phyloP scores from a whole-genome alignment of 1,140 invertebrate species.

The Aphidius ervi region DNA sequence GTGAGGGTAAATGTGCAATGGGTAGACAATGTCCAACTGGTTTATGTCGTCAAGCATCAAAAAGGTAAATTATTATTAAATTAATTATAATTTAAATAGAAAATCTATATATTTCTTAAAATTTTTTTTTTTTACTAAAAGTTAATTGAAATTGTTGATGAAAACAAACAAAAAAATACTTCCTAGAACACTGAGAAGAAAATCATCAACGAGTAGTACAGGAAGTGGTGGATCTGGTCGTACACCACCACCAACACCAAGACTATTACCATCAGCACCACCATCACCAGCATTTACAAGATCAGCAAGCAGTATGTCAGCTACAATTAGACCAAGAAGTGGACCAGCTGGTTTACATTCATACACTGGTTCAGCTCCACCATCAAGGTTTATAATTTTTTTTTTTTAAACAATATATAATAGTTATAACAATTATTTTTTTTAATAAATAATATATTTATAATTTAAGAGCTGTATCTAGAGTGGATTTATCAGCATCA shows the following conservation, averaged over 20 bases:
- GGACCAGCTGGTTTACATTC: constrained; percentile 70
- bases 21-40: constrained; percentile 81
- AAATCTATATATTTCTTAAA: not conserved
- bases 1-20: constrained; percentile 79
- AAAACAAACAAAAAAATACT: constrained; percentile 1
- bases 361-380: constrained; percentile 60
- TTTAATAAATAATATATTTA: constrained; percentile 7
- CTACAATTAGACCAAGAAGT: constrained; percentile 60
- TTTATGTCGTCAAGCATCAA: constrained; percentile 55
- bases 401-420: not conserved
- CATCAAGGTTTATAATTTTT: constrained; percentile 27
- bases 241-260: constrained; percentile 56
- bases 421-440: no score
- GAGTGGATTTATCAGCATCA: constrained; percentile 59
- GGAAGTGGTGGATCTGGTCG: constrained; percentile 52
- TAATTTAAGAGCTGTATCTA: constrained; percentile 60
- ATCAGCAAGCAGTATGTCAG: constrained; percentile 56
- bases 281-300: constrained; percentile 48
- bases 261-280: constrained; percentile 50
- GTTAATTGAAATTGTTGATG: no score
- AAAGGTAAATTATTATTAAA: constrained; percentile 43
- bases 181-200: constrained; percentile 48
- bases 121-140: constrained; percentile 7
- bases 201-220: constrained; percentile 53
- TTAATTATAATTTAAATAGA: not conserved